phyloP scores from a whole-genome alignment of 2,113 vertebrate species.

The Pithys albifrons region DNA sequence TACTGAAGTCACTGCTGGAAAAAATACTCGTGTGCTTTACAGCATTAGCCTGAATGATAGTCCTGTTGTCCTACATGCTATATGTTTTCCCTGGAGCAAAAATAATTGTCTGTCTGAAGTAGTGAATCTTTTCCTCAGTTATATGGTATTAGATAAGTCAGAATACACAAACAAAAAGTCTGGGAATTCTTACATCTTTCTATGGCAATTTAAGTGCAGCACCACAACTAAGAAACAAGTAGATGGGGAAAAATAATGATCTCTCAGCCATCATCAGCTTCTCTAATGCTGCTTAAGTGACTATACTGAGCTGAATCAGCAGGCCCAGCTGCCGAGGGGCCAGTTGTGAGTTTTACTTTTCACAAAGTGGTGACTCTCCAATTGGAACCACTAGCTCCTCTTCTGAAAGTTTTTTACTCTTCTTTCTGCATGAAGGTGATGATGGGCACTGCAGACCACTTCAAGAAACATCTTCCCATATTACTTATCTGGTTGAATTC shows the following conservation, averaged over 20 bases:
- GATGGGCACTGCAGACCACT: not conserved
- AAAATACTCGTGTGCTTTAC: not conserved
- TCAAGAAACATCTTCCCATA: not conserved
- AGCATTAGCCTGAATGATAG: not conserved
- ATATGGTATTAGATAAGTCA: not conserved
- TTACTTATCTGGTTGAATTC: not conserved
- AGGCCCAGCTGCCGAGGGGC: not conserved
- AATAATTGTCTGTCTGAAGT: not conserved
- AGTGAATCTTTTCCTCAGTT: not conserved
- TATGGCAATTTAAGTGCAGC: not conserved
- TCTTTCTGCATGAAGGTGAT: not conserved
- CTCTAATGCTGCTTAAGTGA: not conserved
- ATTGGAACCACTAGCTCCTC: not conserved
- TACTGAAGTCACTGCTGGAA: not conserved
- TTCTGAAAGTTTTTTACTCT: not conserved
- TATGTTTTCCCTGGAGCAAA: not conserved
- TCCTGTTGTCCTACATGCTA: not conserved
- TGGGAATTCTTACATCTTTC: not conserved
- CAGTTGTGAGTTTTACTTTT: not conserved
- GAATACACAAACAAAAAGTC: not conserved
- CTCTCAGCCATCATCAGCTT: not conserved
- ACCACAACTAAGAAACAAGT: not conserved
- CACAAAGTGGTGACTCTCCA: not conserved
- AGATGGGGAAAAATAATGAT: not conserved
- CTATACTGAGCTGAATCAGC: not conserved